Evolutionary conservation across 1,140 invertebrate species (phyloP), one percentile per base, ranked within the genome.

Genomic region (Catajapyx aquilonaris): DNA sequence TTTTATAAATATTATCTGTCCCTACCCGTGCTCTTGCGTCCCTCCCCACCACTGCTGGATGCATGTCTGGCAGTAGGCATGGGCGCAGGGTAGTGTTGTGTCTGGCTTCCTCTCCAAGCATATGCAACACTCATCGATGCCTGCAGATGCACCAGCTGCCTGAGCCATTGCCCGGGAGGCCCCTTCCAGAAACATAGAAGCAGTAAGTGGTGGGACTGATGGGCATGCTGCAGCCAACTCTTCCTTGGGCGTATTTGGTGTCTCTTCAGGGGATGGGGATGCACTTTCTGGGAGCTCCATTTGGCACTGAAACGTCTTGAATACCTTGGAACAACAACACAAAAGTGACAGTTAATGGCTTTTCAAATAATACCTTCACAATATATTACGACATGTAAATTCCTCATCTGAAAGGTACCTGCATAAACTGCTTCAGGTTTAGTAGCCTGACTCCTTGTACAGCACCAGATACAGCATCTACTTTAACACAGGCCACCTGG

Each of bases 81-180:
- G 74, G 16, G 65, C 56, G 52, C 74, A 77, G 7, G 71, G 68
- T 19, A 77, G 52, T 41, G 68, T 66, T 31, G 73, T 58, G 46
- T 75, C 69, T 4, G 70, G 67, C 46, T 63, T 64, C 21, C 67
- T 51, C 48, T 77, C 74, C 51, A 77, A 64, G 54, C 74, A 77
- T 45, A 77, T 75, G 47, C 68, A 70, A 52, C 74, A 77, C 51
- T 76, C 72, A 30, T 57, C 57, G 34, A 52, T 34, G 19, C 41
- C 11, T 32, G 36, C 15, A 11, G 37, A 19, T 31, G 13, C 17
- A 23, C 34, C 17, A 37, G 22, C 23, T 23, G 13, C 20, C 16
- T 40, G 17, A 3, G 22, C 11, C 5, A 35, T 31, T 25, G 41
- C 31, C 9, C 18, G 34, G n/a, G 51, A 50, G 5, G 54, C 43